These are phyloP conservation scores for Sitta carolinensis DNA, from an alignment of 2,797 vertebrate species.

Conservation along the genomic window DNA sequence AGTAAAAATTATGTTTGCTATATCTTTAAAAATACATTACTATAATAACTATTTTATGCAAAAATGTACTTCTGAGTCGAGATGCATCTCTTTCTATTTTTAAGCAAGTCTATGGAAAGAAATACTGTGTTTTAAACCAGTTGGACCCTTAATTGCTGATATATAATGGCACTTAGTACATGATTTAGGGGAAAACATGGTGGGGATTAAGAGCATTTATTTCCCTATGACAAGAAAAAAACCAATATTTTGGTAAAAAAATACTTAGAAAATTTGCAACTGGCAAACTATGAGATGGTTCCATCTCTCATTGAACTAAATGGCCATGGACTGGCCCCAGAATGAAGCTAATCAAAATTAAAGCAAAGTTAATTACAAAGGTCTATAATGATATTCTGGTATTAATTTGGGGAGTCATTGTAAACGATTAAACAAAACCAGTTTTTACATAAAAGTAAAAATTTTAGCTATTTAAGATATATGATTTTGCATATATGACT, in stretches of 20 bases:
- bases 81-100: not conserved
- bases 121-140: not conserved
- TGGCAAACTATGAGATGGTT: not conserved
- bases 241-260: not conserved
- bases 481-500: not conserved
- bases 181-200: slow-evolving; percentile 12
- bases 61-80: not conserved
- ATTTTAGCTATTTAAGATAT: not conserved
- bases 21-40: not conserved
- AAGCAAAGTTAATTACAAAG: slow-evolving; percentile 14
- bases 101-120: not conserved
- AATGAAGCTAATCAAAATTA: slow-evolving; percentile 22
- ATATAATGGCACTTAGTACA: not conserved
- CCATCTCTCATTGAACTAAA: not conserved
- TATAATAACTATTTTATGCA: not conserved
- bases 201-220: slow-evolving; percentile 1
- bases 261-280: not conserved
- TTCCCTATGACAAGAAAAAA: not conserved
- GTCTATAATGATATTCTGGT: not conserved
- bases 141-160: not conserved
- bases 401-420: slow-evolving; percentile 1
- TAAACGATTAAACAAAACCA: not conserved
- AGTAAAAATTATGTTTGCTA: not conserved
- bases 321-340: not conserved
- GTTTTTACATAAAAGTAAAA: not conserved